Evolutionary conservation across 2,797 vertebrate species (phyloP).

Genomic region (Girardinus metallicus): DNA sequence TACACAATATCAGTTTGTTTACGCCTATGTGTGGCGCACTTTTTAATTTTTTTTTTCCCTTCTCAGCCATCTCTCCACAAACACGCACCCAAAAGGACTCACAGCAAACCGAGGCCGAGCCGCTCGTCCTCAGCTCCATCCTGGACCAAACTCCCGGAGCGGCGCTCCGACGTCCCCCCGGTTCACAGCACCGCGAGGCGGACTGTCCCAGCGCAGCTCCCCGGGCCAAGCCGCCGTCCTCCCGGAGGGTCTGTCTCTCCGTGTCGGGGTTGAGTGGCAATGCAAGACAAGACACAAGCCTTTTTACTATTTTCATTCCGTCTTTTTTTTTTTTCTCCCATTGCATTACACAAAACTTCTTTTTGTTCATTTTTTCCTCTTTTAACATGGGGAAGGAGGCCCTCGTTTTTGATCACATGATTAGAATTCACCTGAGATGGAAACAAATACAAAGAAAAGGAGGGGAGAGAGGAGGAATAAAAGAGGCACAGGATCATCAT

Average conservation of each 20-base stretch:
- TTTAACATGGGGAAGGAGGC: conserved; percentile 71
- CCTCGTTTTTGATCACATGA: conserved; percentile 81
- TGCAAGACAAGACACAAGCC: conserved; percentile 59
- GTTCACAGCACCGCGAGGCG: conserved; percentile 40
- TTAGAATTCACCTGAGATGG: conserved; percentile 83
- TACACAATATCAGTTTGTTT: neutral
- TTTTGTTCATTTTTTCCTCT: conserved; percentile 75
- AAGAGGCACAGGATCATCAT: conserved; percentile 62
- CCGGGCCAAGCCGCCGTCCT: conserved; percentile 42
- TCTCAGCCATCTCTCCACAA: neutral
- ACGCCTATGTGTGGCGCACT: neutral
- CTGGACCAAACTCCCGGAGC: conserved; percentile 46
- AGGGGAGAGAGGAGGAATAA: conserved; percentile 53
- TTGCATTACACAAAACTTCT: conserved; percentile 73
- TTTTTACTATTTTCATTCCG: conserved; percentile 63
- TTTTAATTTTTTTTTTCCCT: neutral
- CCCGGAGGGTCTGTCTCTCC: conserved; percentile 49
- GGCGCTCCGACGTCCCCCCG: conserved; percentile 42
- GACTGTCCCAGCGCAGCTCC: conserved; percentile 40
- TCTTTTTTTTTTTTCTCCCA: conserved; percentile 62
- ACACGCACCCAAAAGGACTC: conserved; percentile 56
- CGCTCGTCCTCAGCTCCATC: conserved; percentile 47
- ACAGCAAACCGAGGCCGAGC: conserved; percentile 66
- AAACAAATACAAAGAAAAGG: conserved; percentile 38
- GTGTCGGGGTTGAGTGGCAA: conserved; percentile 64